Evolutionary conservation across 2,113 vertebrate genomes (phyloP), one percentile per base, ranked within the genome.

Genomic region (Aleadryas rufinucha): DNA sequence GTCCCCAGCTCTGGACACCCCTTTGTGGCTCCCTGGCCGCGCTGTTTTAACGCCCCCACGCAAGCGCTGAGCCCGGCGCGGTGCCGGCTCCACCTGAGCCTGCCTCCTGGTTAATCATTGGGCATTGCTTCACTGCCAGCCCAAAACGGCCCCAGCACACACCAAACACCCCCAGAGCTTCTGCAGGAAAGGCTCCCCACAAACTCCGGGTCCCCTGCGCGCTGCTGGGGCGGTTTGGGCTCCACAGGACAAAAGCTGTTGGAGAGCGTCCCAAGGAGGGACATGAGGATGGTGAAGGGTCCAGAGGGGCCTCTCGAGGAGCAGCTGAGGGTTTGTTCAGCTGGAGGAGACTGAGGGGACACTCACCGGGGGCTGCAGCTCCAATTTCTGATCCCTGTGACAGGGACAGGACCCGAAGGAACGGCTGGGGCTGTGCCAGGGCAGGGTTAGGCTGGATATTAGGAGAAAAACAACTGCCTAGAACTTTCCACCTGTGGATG

Each of bases 191-290:
- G 53, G 74, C 14, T 35, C 53, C 54, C 30, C 71, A 16, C 19
- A 6, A 35, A 7, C 57, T 0, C 0, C 1, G 2, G 0, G 0
- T 1, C 18, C 56, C 1, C 68, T 2, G n/a, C 28, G 8, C 7
- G 4, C 42, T 11, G 7, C 19, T 4, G 60, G 19, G 27, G 16
- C 1, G 2, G 49, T 4, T 4, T 2, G 16, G 70, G 71, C 30
- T 49, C 13, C 52, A 7, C 42, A 1, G 60, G 3, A 7, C 14
- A 0, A 3, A 1, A 61, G 60, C 7, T 4, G 22, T 2, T 9
- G 53, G 33, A 30, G 53, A 22, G 61, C 1, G n/a, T 6, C 39
- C 78, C 21, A 5, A 45, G 27, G 8, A 59, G 16, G 68, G 59
- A 17, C 37, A 11, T 1, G 7, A 21, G 70, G 39, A 13, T 9